Evolutionary conservation across 2,888 invertebrate genomes (phyloP).

Genomic region (Caenorhabditis macrosperma): DNA sequence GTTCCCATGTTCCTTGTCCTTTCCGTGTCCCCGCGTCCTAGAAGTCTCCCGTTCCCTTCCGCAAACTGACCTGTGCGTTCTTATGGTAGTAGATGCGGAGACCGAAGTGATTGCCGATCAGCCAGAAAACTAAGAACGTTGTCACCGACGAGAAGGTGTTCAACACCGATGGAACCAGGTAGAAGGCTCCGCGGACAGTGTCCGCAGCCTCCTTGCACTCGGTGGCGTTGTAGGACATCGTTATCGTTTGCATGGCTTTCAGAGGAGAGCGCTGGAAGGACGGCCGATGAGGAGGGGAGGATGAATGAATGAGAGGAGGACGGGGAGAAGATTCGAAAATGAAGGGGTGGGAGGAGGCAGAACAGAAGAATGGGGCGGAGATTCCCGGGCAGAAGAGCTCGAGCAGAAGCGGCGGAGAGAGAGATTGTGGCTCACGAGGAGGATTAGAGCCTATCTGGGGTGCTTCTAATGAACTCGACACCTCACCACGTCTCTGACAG

Average conservation of each 20-base stretch:
- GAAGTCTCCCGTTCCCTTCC: background rate
- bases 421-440: background rate
- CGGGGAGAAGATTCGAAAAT: background rate
- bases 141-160: slow-evolving; percentile 1
- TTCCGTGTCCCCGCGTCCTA: background rate
- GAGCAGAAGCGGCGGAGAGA: background rate
- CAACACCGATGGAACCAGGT: slow-evolving; percentile 19
- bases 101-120: background rate
- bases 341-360: background rate
- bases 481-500: background rate
- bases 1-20: too few species aligned
- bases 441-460: background rate
- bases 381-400: background rate
- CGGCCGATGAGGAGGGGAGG: background rate
- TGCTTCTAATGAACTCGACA: background rate
- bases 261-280: background rate
- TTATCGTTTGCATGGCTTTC: background rate
- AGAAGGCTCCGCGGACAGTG: slow-evolving; percentile 8
- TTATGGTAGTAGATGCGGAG: slow-evolving; percentile 15
- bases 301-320: background rate
- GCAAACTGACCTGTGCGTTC: slow-evolving; percentile 28
- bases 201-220: slow-evolving; percentile 27
- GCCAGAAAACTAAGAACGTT: background rate
- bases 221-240: background rate
- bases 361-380: background rate